Evolutionary conservation across 1,140 invertebrate genomes (phyloP), one percentile per base, ranked within the genome.

Genomic region (Drosophila ohnishii): DNA sequence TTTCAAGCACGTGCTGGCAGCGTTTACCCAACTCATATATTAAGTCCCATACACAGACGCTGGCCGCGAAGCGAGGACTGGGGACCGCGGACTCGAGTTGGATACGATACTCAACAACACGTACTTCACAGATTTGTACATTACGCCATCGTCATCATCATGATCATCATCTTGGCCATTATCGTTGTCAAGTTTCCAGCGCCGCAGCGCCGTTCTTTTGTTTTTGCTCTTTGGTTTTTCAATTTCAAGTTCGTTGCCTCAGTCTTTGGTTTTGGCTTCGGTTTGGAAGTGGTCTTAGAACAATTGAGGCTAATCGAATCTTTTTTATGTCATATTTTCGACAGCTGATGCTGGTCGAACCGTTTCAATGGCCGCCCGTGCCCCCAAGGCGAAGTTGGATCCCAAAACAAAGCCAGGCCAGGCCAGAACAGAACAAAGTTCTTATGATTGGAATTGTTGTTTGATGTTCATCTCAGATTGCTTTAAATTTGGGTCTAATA

Each of bases 191-290:
- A 70, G 74, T 55, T 77, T 60, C 71, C 63, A 50, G 55, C 67
- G 73, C 63, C 59, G 42, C 61, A 47, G 42, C 25, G 67, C 48
- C 22, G 62, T 64, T 65, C 51, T 60, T 67, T 69, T 78, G 63
- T 67, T 81, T 79, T 75, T 79, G 47, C 47, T 77, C 61, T 64
- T 62, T 44, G 66, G 65, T 67, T 86, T 86, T 86, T 85, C 70
- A 86, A 86, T 86, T 86, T 86, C 84, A 84, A 88, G 83, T 87
- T 87, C 79, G 83, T 84, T 88, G 84, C 84, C 76, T 84, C 81
- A 83, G 79, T 88, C 80, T 80, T 88, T 53, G 53, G 60, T 65
- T 55, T 65, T 50, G 45, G 67, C 50, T 53, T 55, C 48, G 51
- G 8, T n/a, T 55, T 67, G 64, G 56, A 72, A 83, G 79, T 70